Evolutionary conservation across 2,113 vertebrate genomes (phyloP).

Genomic region (Clarias batrachus): DNA sequence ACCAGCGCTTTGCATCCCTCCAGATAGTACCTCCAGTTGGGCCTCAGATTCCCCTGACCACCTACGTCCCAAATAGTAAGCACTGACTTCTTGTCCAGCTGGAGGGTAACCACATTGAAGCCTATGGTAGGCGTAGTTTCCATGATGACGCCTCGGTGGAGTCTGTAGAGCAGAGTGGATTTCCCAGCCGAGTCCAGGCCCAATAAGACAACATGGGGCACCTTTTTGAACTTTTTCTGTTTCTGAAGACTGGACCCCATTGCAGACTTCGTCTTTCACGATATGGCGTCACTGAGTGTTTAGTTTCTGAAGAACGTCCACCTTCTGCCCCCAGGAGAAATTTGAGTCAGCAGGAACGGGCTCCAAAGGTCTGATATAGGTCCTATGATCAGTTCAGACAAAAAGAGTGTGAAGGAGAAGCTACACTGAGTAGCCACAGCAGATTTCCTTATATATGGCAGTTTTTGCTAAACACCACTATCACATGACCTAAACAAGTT

Average conservation of each 20-base stretch:
- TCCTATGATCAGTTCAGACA: neutral
- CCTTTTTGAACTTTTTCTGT: slow-evolving; percentile 11
- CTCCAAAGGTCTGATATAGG: neutral
- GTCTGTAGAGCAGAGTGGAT: slow-evolving; percentile 75
- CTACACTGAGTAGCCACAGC: neutral
- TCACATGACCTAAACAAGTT: slow-evolving; percentile 37
- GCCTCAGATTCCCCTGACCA: slow-evolving; percentile 77
- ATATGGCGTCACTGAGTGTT: neutral
- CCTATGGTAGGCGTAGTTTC: slow-evolving; percentile 82
- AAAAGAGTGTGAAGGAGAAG: slow-evolving; percentile 18
- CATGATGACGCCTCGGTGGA: slow-evolving; percentile 73
- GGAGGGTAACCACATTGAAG: slow-evolving; percentile 82
- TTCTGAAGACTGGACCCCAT: slow-evolving; percentile 38
- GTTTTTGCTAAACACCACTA: neutral
- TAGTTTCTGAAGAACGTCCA: neutral
- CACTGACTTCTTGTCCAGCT: slow-evolving; percentile 68
- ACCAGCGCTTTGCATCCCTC: slow-evolving; percentile 75
- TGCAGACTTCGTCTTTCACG: neutral
- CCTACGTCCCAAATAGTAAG: slow-evolving; percentile 86
- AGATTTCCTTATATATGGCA: neutral
- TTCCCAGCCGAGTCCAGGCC: slow-evolving; percentile 78
- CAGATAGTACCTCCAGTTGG: slow-evolving; percentile 81
- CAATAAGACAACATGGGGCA: slow-evolving; percentile 64
- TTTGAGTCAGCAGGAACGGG: neutral
- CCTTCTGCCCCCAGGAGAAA: neutral